Percentiles rank a stretch among this genome's conserved stretches.
Conservation (phyloP, 2,888 invertebrate genomes). For the Onthophagus sagittarius region DNA sequence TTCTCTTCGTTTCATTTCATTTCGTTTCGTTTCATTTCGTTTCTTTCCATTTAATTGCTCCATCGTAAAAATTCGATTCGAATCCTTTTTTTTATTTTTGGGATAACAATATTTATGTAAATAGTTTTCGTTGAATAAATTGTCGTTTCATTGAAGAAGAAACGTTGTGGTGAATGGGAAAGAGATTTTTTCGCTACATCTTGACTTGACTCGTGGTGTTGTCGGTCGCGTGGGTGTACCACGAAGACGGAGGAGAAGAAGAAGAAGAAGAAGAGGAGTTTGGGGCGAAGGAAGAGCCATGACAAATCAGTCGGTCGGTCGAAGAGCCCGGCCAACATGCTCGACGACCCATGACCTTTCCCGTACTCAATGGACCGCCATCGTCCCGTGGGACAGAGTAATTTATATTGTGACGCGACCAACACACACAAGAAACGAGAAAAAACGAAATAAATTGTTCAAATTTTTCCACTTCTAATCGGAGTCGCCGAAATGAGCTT, state of each 20-base stretch:
- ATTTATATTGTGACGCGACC: conserved; percentile 40
- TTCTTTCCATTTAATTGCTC: background rate
- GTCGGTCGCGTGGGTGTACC: background rate
- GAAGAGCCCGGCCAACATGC: conserved; percentile 38
- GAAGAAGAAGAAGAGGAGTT: background rate
- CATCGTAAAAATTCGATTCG: background rate
- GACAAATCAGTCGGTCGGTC: conserved; percentile 43
- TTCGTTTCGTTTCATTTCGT: background rate
- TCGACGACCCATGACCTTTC: conserved; percentile 45
- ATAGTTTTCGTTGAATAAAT: background rate
- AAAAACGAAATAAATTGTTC: background rate
- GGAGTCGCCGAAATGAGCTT: too few relatives aligned
- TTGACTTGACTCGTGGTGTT: background rate
- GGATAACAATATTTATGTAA: background rate
- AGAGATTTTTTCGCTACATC: background rate
- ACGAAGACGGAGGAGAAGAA: background rate
- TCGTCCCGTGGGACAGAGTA: conserved; percentile 46
- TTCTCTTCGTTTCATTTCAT: background rate
- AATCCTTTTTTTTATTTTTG: background rate
- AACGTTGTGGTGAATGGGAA: background rate
- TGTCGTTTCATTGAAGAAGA: background rate
- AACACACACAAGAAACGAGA: conserved; percentile 20
- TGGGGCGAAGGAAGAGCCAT: conserved; percentile 40
- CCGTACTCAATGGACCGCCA: conserved; percentile 46
- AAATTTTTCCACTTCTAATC: background rate